These are phyloP conservation scores for Aplodontia rufa DNA, from an alignment of 2,113 vertebrate genomes.

Conservation along the genomic window DNA sequence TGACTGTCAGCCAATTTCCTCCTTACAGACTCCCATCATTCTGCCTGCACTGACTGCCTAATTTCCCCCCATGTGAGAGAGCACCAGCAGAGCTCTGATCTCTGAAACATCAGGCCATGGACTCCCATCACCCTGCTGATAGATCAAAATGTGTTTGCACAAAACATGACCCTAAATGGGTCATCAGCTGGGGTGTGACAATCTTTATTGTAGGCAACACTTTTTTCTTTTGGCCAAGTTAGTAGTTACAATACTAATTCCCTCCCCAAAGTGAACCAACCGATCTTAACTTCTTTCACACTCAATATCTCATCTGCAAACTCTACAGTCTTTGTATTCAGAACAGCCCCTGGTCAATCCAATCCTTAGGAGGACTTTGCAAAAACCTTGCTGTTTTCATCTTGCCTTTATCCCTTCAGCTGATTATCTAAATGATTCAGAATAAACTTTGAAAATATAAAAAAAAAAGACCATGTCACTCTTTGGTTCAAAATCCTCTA, in stretches of 20 bases:
- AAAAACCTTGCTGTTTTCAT: not conserved
- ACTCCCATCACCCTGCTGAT: not conserved
- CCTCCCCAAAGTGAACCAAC: not conserved
- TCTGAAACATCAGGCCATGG: not conserved
- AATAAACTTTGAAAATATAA: not conserved
- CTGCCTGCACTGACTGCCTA: too few relatives aligned
- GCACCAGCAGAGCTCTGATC: not conserved
- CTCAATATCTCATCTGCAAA: not conserved
- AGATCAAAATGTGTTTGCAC: not conserved
- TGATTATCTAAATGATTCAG: not conserved
- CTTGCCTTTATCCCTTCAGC: not conserved
- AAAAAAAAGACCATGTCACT: not conserved
- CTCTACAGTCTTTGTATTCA: not conserved
- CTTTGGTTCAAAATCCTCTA: not conserved
- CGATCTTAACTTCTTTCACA: not conserved
- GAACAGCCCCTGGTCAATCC: not conserved
- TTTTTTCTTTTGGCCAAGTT: not conserved
- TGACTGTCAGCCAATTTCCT: too few relatives aligned
- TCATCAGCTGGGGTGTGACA: not conserved
- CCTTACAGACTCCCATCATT: too few relatives aligned
- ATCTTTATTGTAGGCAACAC: not conserved
- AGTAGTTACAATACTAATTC: not conserved
- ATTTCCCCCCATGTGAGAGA: not conserved
- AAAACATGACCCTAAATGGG: not conserved
- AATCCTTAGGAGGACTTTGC: not conserved